Percentiles rank a stretch among this genome's conserved stretches.
Evolutionary conservation across 1,140 invertebrate species (phyloP).

Genomic region (Periplaneta americana): DNA sequence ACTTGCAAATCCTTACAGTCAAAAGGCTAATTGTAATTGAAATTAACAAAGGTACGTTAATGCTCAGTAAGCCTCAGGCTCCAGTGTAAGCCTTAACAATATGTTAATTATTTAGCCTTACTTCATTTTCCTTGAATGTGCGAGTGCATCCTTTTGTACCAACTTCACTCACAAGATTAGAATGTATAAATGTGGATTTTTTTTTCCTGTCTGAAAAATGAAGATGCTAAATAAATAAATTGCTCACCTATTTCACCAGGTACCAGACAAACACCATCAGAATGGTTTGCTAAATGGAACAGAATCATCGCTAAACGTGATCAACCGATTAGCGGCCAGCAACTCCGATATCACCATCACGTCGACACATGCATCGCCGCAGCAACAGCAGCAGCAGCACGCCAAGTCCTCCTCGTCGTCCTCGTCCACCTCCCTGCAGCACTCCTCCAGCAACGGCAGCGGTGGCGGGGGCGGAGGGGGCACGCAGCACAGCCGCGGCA

Average conservation of each 20-base stretch:
- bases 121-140: no score
- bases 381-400: constrained; percentile 13
- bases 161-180: no score
- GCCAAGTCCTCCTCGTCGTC: neutral
- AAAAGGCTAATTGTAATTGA: no score
- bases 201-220: no score
- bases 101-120: no score
- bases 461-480: neutral
- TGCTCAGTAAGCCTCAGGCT: no score
- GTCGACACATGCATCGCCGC: constrained; percentile 43
- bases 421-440: neutral
- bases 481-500: neutral
- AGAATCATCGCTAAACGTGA: constrained; percentile 38
- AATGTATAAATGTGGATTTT: no score
- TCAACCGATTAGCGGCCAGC: constrained; percentile 61
- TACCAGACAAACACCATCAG: constrained; percentile 15
- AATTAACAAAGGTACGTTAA: no score
- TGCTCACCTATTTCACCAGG: constrained; percentile 2
- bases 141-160: no score
- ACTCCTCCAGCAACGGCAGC: constrained; percentile 4
- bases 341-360: constrained; percentile 77
- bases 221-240: no score
- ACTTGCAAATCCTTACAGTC: no score
- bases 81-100: no score
- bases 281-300: constrained; percentile 17